phyloP scores from a whole-genome alignment of 2,888 invertebrate species.

The Diloba caeruleocephala region DNA sequence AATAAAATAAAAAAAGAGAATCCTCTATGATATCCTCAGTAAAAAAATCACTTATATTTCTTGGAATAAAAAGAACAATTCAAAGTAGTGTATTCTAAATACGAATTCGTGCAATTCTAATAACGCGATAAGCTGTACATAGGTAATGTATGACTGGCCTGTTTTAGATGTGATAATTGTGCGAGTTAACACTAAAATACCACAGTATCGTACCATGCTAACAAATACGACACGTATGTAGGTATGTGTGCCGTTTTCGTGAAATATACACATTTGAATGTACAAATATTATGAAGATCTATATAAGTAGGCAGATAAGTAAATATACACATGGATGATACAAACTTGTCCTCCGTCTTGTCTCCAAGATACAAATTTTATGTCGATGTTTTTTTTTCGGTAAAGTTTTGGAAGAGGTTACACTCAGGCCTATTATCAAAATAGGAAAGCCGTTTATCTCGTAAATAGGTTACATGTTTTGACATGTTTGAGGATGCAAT shows the following conservation, averaged over 20 bases:
- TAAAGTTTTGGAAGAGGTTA: too few species aligned
- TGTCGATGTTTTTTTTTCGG: too few species aligned
- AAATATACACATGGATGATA: background rate
- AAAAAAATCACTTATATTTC: too few species aligned
- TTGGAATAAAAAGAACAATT: too few species aligned
- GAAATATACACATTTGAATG: background rate
- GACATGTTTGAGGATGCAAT: too few species aligned
- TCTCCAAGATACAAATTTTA: too few species aligned
- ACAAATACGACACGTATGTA: conserved; percentile 58
- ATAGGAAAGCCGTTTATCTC: too few species aligned
- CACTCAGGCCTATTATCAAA: too few species aligned
- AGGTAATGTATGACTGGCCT: conserved; percentile 29
- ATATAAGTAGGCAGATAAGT: background rate
- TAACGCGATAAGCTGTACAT: conserved; percentile 12
- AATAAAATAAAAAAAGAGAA: too few species aligned
- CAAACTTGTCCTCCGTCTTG: background rate
- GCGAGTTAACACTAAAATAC: conserved; percentile 48
- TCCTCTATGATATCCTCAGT: too few species aligned
- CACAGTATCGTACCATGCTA: conserved; percentile 50
- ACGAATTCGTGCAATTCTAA: conserved; percentile 14
- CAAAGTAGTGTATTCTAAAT: background rate
- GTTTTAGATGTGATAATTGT: conserved; percentile 58
- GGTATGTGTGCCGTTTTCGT: conserved; percentile 46
- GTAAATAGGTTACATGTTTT: too few species aligned
- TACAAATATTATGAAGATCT: background rate